A percentile compares a stretch with the other conserved stretches of the same genome.
phyloP scores from a whole-genome alignment of 2,113 vertebrate species.

The Nothocercus julius region DNA sequence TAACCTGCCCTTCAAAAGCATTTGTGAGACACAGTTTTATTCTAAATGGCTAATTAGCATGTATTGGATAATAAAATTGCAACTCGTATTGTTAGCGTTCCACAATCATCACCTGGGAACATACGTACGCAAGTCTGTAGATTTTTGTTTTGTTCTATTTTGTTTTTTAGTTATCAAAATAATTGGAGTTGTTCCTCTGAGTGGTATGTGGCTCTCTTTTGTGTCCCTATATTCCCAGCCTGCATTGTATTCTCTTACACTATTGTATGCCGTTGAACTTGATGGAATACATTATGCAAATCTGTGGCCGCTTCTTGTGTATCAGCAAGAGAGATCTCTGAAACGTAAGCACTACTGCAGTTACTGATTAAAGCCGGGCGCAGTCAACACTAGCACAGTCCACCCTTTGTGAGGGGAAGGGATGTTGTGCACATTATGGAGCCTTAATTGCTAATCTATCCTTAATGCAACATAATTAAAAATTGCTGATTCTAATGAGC shows the following conservation, averaged over 20 bases:
- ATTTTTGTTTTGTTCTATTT: neutral
- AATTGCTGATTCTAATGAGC: neutral
- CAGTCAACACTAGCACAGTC: neutral
- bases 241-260: slow-evolving; percentile 22
- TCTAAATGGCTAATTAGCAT: neutral
- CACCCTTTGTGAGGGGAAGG: neutral
- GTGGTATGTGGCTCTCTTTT: neutral
- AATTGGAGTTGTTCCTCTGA: neutral
- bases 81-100: neutral
- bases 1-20: neutral
- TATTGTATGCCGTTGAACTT: slow-evolving; percentile 53
- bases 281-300: slow-evolving; percentile 64
- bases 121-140: neutral
- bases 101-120: neutral
- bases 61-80: neutral
- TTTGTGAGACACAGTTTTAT: neutral
- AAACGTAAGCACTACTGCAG: neutral
- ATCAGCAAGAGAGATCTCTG: slow-evolving; percentile 56
- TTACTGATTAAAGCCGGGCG: neutral
- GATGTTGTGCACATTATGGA: neutral
- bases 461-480: neutral
- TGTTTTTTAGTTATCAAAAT: neutral
- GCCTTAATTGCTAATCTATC: neutral
- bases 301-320: slow-evolving; percentile 9
- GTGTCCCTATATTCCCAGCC: neutral